A percentile compares a stretch with the other conserved stretches of the same genome.
Evolutionary conservation across 2,113 vertebrate species (phyloP).

Genomic region (Oryctolagus cuniculus): DNA sequence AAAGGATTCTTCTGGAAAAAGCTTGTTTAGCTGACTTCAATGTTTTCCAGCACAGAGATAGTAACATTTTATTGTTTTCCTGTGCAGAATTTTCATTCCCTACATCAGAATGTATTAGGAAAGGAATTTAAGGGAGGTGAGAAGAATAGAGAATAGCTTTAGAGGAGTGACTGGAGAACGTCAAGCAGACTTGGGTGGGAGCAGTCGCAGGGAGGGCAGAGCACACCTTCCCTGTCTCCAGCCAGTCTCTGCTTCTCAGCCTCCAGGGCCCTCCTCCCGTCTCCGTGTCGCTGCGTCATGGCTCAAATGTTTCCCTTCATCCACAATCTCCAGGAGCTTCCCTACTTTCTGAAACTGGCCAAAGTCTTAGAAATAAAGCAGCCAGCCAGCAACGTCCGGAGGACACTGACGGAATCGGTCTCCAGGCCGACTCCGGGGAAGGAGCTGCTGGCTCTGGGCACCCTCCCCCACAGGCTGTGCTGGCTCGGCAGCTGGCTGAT

Average conservation of each 20-base stretch:
- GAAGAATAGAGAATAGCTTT: neutral
- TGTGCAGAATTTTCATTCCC: slow-evolving; percentile 21
- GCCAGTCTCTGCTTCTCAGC: neutral
- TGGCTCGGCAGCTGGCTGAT: neutral
- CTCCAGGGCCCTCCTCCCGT: neutral
- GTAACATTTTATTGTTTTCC: slow-evolving; percentile 21
- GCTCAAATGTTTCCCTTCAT: neutral
- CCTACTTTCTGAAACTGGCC: neutral
- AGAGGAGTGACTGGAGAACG: neutral
- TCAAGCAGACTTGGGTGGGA: neutral
- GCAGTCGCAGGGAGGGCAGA: accelerated
- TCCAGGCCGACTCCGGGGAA: neutral
- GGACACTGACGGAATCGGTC: neutral
- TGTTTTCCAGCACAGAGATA: slow-evolving; percentile 49
- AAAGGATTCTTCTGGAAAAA: slow-evolving; percentile 54
- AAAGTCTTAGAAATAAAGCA: slow-evolving; percentile 24
- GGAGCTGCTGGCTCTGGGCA: neutral
- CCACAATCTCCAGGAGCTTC: neutral
- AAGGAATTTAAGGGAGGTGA: neutral
- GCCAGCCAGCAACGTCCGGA: neutral
- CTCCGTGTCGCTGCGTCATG: accelerated
- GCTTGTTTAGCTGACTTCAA: slow-evolving; percentile 41
- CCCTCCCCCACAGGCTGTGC: neutral
- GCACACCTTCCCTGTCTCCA: no score
- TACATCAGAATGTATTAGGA: slow-evolving; percentile 13